These are phyloP conservation scores for Chauna torquata DNA, from an alignment of 2,113 vertebrate genomes.

Conservation along the genomic window DNA sequence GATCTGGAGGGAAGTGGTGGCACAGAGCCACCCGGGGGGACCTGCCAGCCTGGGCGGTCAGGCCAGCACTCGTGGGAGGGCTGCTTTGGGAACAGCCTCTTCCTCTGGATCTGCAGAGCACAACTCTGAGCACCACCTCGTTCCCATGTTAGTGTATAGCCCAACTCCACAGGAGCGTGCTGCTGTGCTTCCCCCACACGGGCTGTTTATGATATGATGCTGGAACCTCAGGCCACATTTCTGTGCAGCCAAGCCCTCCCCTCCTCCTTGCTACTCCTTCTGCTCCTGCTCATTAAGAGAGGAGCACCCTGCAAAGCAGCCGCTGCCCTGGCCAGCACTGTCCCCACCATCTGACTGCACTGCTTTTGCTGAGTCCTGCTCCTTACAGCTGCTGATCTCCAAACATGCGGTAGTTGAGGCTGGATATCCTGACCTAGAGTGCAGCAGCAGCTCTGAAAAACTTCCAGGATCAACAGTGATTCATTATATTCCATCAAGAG, in stretches of 20 bases:
- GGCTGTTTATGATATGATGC: neutral
- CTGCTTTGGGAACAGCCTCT: neutral
- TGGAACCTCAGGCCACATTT: neutral
- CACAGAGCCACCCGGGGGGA: neutral
- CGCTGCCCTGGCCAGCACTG: neutral
- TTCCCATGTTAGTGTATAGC: neutral
- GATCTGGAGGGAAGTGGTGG: neutral
- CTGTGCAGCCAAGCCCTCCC: neutral
- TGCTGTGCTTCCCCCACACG: rapidly evolving
- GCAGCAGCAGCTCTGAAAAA: neutral
- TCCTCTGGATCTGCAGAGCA: neutral
- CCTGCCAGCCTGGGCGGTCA: neutral
- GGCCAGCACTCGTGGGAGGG: neutral
- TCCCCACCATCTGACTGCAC: rapidly evolving
- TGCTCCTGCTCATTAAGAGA: neutral
- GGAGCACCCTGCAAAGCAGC: neutral
- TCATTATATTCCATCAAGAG: neutral
- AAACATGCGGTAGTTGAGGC: neutral
- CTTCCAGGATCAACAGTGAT: neutral
- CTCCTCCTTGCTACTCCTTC: neutral
- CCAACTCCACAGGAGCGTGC: neutral
- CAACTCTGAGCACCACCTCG: neutral
- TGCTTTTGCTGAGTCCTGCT: neutral
- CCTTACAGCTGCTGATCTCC: neutral
- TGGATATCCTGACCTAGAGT: neutral